Conservation (phyloP, 2,113 vertebrate genomes). For the Pterophyllum scalare region DNA sequence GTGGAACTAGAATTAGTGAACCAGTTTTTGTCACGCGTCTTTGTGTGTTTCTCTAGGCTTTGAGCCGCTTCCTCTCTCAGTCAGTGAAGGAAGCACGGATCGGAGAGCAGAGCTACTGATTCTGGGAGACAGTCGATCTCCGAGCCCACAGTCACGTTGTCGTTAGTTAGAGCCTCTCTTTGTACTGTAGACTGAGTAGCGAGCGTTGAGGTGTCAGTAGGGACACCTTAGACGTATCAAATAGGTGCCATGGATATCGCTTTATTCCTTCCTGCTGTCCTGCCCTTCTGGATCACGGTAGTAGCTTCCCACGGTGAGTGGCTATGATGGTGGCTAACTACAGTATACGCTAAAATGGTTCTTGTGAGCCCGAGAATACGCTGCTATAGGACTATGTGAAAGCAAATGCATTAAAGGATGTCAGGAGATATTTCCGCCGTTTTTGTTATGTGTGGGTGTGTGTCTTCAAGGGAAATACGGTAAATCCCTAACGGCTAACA, state of each 20-base stretch:
- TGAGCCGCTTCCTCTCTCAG: neutral
- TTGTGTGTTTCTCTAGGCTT: neutral
- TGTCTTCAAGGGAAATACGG: neutral
- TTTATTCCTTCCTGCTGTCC: neutral
- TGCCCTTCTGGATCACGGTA: neutral
- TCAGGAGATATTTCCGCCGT: neutral
- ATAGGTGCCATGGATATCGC: neutral
- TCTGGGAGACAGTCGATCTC: no score
- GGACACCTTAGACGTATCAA: neutral
- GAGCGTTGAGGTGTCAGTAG: neutral
- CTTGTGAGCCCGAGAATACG: neutral
- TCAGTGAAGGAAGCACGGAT: neutral
- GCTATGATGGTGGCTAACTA: neutral
- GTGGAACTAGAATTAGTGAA: neutral
- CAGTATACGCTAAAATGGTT: neutral
- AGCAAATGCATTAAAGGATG: neutral
- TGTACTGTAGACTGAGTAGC: neutral
- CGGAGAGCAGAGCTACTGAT: no score
- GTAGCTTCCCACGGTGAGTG: conserved; percentile 1
- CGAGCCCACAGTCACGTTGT: neutral
- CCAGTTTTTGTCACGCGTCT: neutral
- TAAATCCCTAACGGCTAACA: neutral
- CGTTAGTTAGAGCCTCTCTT: neutral
- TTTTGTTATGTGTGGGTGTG: neutral
- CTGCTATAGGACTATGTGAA: neutral